Evolutionary conservation across 1,140 invertebrate genomes (phyloP).

Genomic region (Brachionus rotundiformis): DNA sequence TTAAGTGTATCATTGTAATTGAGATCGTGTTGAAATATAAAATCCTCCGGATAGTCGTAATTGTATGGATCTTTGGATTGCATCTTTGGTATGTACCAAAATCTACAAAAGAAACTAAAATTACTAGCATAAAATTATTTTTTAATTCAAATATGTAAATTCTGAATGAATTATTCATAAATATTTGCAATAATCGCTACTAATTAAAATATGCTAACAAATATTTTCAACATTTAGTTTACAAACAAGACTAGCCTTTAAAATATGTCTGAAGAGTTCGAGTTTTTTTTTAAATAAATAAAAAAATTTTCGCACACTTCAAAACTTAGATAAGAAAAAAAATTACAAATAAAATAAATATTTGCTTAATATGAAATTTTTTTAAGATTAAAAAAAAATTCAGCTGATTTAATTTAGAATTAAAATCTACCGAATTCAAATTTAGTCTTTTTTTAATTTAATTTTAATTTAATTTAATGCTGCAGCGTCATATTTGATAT

Average conservation of each 20-base stretch:
- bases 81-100: background rate
- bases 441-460: background rate
- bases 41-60: slow-evolving; percentile 16
- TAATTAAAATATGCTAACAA: background rate
- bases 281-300: background rate
- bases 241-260: background rate
- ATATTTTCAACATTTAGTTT: background rate
- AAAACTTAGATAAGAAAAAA: background rate
- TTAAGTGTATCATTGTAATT: background rate
- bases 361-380: background rate
- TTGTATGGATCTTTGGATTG: background rate
- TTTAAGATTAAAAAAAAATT: background rate
- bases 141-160: slow-evolving; percentile 18
- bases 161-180: background rate
- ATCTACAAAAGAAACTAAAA: background rate
- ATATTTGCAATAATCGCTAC: background rate
- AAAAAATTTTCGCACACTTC: background rate
- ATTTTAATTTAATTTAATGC: background rate
- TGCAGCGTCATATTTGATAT: too few relatives aligned
- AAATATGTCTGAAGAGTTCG: slow-evolving; percentile 12
- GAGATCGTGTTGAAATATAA: slow-evolving; percentile 32
- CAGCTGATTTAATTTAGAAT: background rate
- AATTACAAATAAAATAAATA: background rate
- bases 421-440: background rate
- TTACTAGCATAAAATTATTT: background rate